Base-by-base conservation (phyloP, 2,797 vertebrate genomes). In the Basileuterus tristriatus region DNA sequence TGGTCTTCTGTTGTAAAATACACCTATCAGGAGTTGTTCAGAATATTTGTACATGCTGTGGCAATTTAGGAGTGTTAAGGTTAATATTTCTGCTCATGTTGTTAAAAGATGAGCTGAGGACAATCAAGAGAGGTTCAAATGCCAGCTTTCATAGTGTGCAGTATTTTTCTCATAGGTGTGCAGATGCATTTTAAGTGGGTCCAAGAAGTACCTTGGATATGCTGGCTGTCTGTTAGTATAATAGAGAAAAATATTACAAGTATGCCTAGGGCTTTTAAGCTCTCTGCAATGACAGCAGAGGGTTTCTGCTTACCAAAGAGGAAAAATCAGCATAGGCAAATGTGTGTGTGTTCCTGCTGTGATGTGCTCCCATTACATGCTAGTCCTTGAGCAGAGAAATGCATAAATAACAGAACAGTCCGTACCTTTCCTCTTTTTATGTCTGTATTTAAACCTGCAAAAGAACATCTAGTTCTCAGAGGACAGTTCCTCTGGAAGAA, bases 321-420 rank as follows among this genome's bases (percentile, higher is more conserved):
- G 37, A 91, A 58, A 91, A 93, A 81, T 71, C 62, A 83, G 36
- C 58, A 37, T 71, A 78, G 72, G 69, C 65, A 83, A 93, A 79
- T 93, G 14, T 71, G 62, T 34, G 20, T 78, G n/a, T 1, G 1
- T 77, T 91, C 90, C 72, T 91, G 72, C 87, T 93, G 87, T 85
- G 93, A 89, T 93, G 37, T 87, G 91, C 67, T 94, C 88, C 62
- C 62, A 15, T 96, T 96, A 67, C 37, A 60, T 67, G 62, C 34
- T 46, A 88, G 72, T 83, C 43, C 77, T 93, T 77, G 56, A 87
- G 60, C 53, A 89, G 63, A 55, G 37, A 60, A 41, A 70, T 49
- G n/a, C 21, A 52, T 67, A 87, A 83, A 60, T 83, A 87, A 67
- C 27, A 46, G 46, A 85, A 70, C 37, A 68, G 53, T 55, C 56